A percentile compares a stretch with the other conserved stretches of the same genome.
Conservation (phyloP, 2,797 vertebrate species). For the Synanceia verrucosa region DNA sequence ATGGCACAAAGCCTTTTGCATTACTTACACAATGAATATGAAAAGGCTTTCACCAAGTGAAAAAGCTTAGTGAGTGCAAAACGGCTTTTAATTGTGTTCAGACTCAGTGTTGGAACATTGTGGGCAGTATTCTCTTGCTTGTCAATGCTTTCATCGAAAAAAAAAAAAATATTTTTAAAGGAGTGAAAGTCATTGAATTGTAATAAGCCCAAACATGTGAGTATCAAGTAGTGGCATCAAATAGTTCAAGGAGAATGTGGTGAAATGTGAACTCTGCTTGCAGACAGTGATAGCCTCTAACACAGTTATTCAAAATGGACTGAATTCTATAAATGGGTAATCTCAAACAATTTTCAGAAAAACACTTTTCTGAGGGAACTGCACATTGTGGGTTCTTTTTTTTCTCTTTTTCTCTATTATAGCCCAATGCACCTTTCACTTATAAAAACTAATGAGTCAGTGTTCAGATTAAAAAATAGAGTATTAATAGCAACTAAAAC, state of each 20-base stretch:
- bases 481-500: constrained; percentile 41
- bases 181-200: constrained; percentile 35
- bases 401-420: not conserved
- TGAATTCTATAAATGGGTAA: not conserved
- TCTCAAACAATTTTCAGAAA: constrained; percentile 1
- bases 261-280: constrained; percentile 33
- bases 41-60: constrained; percentile 76
- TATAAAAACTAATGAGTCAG: not conserved
- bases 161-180: constrained; percentile 60
- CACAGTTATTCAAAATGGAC: constrained; percentile 4
- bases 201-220: constrained; percentile 25
- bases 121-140: constrained; percentile 46
- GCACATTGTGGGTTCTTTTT: not conserved
- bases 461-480: constrained; percentile 13
- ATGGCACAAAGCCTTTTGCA: constrained; percentile 76
- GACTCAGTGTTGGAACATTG: constrained; percentile 63
- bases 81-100: constrained; percentile 78
- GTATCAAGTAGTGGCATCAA: constrained; percentile 5
- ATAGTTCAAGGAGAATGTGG: constrained; percentile 20
- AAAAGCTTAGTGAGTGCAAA: constrained; percentile 77
- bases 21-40: constrained; percentile 80
- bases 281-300: constrained; percentile 13
- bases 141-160: constrained; percentile 49
- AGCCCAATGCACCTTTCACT: not conserved
- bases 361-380: not conserved